A percentile compares a stretch with the other conserved stretches of the same genome.
phyloP scores from a whole-genome alignment of 2,888 invertebrate genomes.

The Margaritifera margaritifera region DNA sequence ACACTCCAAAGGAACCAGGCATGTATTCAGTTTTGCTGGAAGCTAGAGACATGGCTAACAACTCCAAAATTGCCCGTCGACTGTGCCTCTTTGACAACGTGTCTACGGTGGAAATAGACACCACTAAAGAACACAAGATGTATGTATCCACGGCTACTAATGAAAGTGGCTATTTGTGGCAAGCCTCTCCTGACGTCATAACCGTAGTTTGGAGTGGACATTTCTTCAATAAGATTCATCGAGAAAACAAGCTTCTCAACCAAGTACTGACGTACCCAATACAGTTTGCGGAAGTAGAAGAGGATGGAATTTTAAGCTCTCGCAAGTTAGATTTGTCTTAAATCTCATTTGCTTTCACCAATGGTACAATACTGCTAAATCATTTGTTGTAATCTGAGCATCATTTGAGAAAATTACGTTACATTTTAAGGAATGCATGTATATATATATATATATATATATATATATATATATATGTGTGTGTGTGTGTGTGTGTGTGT shows the following conservation, averaged over 20 bases:
- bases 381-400: too few relatives aligned
- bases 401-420: too few relatives aligned
- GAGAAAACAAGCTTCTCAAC: constrained; percentile 18
- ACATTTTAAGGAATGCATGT: too few relatives aligned
- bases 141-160: constrained; percentile 15
- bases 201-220: constrained; percentile 25
- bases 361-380: too few relatives aligned
- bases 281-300: too few relatives aligned
- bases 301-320: too few relatives aligned
- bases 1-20: constrained; percentile 23
- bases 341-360: too few relatives aligned
- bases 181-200: constrained; percentile 8
- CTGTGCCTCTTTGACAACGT: constrained; percentile 30
- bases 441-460: too few relatives aligned
- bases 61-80: constrained; percentile 31
- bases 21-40: constrained; percentile 38
- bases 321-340: too few relatives aligned
- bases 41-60: constrained; percentile 39
- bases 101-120: constrained; percentile 13
- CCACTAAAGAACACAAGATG: constrained; percentile 7
- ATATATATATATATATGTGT: too few relatives aligned
- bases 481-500: too few relatives aligned
- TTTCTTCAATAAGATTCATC: constrained; percentile 33
- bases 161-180: constrained; percentile 24
- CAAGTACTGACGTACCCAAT: constrained; percentile 9